These are phyloP conservation scores for Nomada fabriciana DNA, from an alignment of 2,888 invertebrate species.

Conservation along the genomic window DNA sequence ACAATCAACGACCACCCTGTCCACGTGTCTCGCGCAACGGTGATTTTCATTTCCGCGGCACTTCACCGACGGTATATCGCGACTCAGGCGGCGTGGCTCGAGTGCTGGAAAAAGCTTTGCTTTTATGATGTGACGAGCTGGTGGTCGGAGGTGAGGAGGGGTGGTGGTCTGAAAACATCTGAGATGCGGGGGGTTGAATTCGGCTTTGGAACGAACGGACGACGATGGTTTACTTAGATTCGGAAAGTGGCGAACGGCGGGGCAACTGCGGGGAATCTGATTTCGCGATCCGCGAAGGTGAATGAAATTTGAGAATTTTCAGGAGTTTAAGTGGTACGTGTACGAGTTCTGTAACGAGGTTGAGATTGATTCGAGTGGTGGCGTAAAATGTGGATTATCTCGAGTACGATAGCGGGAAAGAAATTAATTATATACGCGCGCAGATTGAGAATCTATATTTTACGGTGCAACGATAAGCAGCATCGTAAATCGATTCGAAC, in stretches of 20 bases:
- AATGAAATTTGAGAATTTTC: too few species aligned
- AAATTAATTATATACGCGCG: not conserved
- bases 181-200: not conserved
- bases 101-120: not conserved
- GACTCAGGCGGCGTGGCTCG: not conserved
- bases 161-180: not conserved
- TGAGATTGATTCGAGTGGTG: not conserved
- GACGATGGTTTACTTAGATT: too few species aligned
- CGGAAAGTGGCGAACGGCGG: too few species aligned
- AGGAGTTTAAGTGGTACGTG: too few species aligned
- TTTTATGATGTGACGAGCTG: not conserved
- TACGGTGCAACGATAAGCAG: not conserved
- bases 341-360: too few species aligned
- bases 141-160: not conserved
- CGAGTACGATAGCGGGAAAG: not conserved
- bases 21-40: slow-evolving; percentile 82
- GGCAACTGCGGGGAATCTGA: too few species aligned
- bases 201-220: too few species aligned
- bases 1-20: slow-evolving; percentile 75
- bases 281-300: too few species aligned
- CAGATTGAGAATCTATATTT: not conserved
- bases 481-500: slow-evolving; percentile 12
- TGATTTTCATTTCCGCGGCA: slow-evolving; percentile 84
- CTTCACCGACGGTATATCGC: slow-evolving; percentile 66
- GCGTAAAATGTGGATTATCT: not conserved